Base-by-base conservation (phyloP, 2,888 invertebrate species). In the Alentia gelatinosa region DNA sequence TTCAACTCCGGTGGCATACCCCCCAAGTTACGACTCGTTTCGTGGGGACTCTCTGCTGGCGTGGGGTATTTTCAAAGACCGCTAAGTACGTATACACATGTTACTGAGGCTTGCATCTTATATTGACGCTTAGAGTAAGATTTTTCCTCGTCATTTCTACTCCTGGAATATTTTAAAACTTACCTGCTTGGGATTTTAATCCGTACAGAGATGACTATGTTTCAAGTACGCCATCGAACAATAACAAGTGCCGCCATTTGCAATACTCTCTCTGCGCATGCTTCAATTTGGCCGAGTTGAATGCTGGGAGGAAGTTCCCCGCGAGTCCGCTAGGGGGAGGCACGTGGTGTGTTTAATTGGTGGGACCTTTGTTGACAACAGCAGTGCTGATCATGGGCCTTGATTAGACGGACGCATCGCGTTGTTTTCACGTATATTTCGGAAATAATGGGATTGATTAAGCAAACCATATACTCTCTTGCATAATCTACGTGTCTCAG, bases 191-290 rank as follows among this genome's bases (percentile, higher is more conserved):
- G 96, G 96, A 95, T 95, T 95, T 95, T 96, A 96, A 96, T 95
- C 95, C 95, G 95, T 95, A 95, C 96, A 96, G 95, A 96, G 96
- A 96, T 96, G 95, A 95, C 95, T 96, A 95, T 96, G 96, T 96
- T 96, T 96, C 96, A 96, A 96, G 96, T 96, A 98, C 98, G 97
- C 98, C 98, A 98, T 98, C 98, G 96, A 98, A 98, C 98, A 98
- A 98, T 98, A 98, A 98, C 98, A 98, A 98, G 90, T 97, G 98
- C 98, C 98, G 98, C 98, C 98, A 98, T 98, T 98, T 98, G 98
- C 98, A 98, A 98, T 98, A 97, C 93, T 92, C 92, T 92, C 93
- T 94, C 91, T 93, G 94, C 95, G 96, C 96, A 96, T 96, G 96
- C 95, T 94, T 94, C 83, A 93, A 93, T 93, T 91, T 79, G 15